Percentiles rank a stretch among this genome's conserved stretches.
Evolutionary conservation across 2,797 vertebrate species (phyloP).

Genomic region (Pteropus rufus): DNA sequence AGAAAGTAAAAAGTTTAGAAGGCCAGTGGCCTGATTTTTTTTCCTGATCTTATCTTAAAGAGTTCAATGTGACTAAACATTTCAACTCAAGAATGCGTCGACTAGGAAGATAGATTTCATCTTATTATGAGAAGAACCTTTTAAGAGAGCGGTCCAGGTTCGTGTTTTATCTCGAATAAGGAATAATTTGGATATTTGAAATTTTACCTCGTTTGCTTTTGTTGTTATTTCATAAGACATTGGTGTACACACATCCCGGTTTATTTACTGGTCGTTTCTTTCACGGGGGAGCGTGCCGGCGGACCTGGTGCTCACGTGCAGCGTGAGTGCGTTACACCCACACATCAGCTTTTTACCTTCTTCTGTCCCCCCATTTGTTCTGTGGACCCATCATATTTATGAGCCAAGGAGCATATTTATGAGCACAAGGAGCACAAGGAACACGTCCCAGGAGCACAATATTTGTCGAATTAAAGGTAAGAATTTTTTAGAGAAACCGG

Average conservation of each 20-base stretch:
- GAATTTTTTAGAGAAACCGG: background rate
- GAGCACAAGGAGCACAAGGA: too few relatives aligned
- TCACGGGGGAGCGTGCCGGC: background rate
- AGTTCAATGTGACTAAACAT: slow-evolving; percentile 45
- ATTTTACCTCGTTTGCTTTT: background rate
- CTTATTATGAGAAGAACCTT: background rate
- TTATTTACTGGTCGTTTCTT: background rate
- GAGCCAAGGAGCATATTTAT: too few relatives aligned
- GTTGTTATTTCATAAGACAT: background rate
- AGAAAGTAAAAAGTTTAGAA: slow-evolving; percentile 45
- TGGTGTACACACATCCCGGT: background rate
- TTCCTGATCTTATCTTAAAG: slow-evolving; percentile 36
- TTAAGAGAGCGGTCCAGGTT: background rate
- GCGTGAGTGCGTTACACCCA: background rate
- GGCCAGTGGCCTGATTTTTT: slow-evolving; percentile 18
- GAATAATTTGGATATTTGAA: background rate
- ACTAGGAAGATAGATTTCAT: slow-evolving; percentile 28
- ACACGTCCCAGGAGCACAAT: background rate
- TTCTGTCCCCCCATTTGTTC: background rate
- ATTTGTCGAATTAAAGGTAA: background rate
- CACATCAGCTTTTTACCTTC: background rate
- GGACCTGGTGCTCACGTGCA: background rate
- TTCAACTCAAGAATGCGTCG: slow-evolving; percentile 4
- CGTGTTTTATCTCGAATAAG: slow-evolving; percentile 24
- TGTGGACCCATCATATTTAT: background rate